Evolutionary conservation across 2,888 invertebrate species (phyloP).

Genomic region (Scaptomyza reducta): DNA sequence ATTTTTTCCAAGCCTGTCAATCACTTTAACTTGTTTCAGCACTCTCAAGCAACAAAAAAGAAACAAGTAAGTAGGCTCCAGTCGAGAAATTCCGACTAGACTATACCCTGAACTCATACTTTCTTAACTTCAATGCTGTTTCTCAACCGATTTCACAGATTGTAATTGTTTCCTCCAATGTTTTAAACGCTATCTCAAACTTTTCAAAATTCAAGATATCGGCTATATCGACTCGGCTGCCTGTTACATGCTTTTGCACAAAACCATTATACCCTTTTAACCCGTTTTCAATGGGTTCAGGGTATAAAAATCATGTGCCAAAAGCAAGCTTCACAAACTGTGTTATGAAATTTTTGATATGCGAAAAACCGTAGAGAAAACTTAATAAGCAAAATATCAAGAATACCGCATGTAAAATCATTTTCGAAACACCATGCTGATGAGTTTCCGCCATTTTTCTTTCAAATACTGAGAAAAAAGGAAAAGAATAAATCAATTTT

Average conservation of each 20-base stretch:
- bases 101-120: too few species aligned
- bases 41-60: background rate
- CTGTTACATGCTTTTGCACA: too few species aligned
- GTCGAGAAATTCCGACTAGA: background rate
- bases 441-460: constrained; percentile 48
- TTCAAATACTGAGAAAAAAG: background rate
- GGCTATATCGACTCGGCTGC: too few species aligned
- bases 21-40: background rate
- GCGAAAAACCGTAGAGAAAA: constrained; percentile 18
- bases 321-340: constrained; percentile 6
- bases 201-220: too few species aligned
- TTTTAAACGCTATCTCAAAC: too few species aligned
- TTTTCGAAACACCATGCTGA: constrained; percentile 35
- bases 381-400: constrained; percentile 15
- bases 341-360: constrained; percentile 24
- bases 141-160: too few species aligned
- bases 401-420: constrained; percentile 49
- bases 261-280: too few species aligned
- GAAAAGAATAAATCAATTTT: constrained; percentile 51
- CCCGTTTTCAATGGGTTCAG: too few species aligned
- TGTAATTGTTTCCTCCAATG: too few species aligned
- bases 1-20: background rate
- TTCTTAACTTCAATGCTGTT: too few species aligned
- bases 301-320: background rate
- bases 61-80: too few species aligned